A percentile compares a stretch with the other conserved stretches of the same genome.
phyloP scores from a whole-genome alignment of 2,888 invertebrate genomes.

The Iphiclides podalirius region DNA sequence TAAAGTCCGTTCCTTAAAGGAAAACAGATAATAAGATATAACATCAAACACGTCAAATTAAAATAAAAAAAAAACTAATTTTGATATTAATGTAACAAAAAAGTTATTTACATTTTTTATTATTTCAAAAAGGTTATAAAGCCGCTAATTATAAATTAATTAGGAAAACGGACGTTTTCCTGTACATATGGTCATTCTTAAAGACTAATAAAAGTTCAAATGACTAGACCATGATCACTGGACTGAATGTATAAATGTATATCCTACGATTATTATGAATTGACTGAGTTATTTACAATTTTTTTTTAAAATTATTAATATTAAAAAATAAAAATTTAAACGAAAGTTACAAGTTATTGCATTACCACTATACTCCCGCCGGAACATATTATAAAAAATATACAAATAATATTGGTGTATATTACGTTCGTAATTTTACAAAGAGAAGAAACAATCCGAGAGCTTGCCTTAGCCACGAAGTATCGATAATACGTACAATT shows the following conservation, averaged over 20 bases:
- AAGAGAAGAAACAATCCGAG: too few relatives aligned
- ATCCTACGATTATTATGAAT: constrained; percentile 1
- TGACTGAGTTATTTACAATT: constrained; percentile 7
- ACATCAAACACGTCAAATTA: background rate
- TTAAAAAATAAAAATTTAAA: background rate
- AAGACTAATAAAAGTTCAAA: constrained; percentile 8
- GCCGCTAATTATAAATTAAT: background rate
- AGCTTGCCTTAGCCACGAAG: too few relatives aligned
- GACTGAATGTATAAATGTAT: constrained; percentile 13
- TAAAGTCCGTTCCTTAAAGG: constrained; percentile 17
- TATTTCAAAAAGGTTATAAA: background rate
- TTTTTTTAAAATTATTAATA: constrained; percentile 10
- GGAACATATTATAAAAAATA: too few relatives aligned
- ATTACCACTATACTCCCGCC: too few relatives aligned
- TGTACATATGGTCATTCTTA: constrained; percentile 4
- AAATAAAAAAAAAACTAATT: constrained; percentile 1
- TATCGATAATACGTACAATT: too few relatives aligned
- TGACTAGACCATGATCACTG: constrained; percentile 18
- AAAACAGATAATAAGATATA: constrained; percentile 10
- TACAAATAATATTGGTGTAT: too few relatives aligned
- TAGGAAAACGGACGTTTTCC: constrained; percentile 2
- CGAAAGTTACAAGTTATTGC: background rate
- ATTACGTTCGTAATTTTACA: too few relatives aligned
- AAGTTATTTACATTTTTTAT: constrained; percentile 11
- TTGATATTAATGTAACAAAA: background rate